Evolutionary conservation across 2,888 invertebrate species (phyloP).

Genomic region (Petrolisthes manimaculis): DNA sequence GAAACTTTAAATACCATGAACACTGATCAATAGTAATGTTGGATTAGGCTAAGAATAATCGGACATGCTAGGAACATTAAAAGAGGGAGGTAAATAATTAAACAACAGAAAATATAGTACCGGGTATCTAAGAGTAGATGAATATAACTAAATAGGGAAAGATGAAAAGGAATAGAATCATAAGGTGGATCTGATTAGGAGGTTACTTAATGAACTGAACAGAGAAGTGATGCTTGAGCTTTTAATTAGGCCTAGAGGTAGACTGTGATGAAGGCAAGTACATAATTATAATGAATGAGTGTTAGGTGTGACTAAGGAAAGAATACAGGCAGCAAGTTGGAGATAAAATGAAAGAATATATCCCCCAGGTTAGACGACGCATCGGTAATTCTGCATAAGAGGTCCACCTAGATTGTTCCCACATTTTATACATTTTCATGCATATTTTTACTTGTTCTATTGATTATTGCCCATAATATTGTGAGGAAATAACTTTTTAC

Average conservation of each 20-base stretch:
- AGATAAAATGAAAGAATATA: too few relatives aligned
- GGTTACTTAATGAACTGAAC: too few relatives aligned
- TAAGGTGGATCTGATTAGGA: not conserved
- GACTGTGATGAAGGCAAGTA: too few relatives aligned
- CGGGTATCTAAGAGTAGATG: not conserved
- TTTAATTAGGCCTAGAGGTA: too few relatives aligned
- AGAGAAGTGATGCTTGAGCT: too few relatives aligned
- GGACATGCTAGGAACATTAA: not conserved
- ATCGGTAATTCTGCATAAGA: too few relatives aligned
- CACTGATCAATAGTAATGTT: not conserved
- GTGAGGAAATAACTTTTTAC: too few relatives aligned
- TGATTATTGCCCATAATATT: too few relatives aligned
- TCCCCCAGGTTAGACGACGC: too few relatives aligned
- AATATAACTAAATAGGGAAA: not conserved
- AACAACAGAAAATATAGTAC: not conserved
- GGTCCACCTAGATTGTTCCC: not conserved
- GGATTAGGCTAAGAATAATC: not conserved
- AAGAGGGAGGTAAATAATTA: not conserved
- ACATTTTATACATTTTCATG: not conserved
- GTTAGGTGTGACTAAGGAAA: too few relatives aligned
- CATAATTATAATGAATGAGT: too few relatives aligned
- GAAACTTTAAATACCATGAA: not conserved
- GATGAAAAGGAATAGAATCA: not conserved
- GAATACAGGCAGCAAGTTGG: too few relatives aligned
- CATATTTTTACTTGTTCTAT: not conserved